These are phyloP conservation scores for Cephus pygmeus DNA, from an alignment of 2,888 invertebrate species.

Conservation along the genomic window DNA sequence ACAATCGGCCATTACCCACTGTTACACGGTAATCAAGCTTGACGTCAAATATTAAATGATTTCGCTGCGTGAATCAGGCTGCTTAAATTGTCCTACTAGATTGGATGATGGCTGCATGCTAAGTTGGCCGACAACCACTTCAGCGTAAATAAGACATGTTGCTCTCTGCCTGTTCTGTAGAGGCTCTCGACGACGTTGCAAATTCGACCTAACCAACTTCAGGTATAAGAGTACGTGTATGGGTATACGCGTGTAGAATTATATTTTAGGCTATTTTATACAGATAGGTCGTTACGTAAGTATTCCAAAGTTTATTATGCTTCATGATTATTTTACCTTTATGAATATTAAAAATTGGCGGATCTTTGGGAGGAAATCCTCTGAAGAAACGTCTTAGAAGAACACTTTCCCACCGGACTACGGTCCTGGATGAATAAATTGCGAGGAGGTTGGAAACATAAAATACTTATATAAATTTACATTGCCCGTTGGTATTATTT, in stretches of 20 bases:
- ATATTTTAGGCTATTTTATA: too few relatives aligned
- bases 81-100: slow-evolving; percentile 58
- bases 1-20: slow-evolving; percentile 49
- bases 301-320: too few relatives aligned
- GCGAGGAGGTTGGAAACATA: too few relatives aligned
- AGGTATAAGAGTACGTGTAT: too few relatives aligned
- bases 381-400: too few relatives aligned
- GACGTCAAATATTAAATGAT: slow-evolving; percentile 61
- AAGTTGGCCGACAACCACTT: slow-evolving; percentile 60
- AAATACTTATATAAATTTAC: neutral
- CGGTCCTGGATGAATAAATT: neutral
- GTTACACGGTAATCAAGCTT: slow-evolving; percentile 58
- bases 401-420: neutral
- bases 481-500: neutral
- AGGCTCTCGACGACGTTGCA: neutral
- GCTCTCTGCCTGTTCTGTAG: slow-evolving; percentile 10
- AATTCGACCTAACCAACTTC: too few relatives aligned
- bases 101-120: slow-evolving; percentile 57
- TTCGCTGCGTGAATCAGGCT: slow-evolving; percentile 60
- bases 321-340: too few relatives aligned
- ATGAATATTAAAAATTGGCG: too few relatives aligned
- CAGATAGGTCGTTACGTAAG: too few relatives aligned
- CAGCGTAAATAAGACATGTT: slow-evolving; percentile 54
- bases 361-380: too few relatives aligned
- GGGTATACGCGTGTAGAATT: too few relatives aligned